These are phyloP conservation scores for Xiphias gladius DNA, from an alignment of 2,113 vertebrate species.

Conservation along the genomic window DNA sequence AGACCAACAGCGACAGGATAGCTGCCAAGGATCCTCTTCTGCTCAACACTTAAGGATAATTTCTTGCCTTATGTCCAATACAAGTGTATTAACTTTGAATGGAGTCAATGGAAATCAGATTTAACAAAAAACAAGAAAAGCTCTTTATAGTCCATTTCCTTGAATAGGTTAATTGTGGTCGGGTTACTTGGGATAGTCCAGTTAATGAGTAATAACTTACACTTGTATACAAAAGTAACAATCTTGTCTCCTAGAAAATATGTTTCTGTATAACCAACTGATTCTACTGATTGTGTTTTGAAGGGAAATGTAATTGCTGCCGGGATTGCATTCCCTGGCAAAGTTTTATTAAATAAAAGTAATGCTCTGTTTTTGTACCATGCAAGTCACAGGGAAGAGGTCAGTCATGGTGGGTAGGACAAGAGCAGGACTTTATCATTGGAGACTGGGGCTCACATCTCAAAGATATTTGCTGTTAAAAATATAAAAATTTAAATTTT, in stretches of 20 bases:
- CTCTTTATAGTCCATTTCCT: neutral
- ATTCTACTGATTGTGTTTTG: neutral
- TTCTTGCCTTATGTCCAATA: neutral
- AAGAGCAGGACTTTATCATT: too few relatives aligned
- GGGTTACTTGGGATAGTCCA: neutral
- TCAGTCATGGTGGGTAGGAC: too few relatives aligned
- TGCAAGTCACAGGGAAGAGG: neutral
- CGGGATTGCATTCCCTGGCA: neutral
- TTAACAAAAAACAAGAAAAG: neutral
- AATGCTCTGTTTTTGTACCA: neutral
- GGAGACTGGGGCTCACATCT: neutral
- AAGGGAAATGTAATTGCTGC: neutral
- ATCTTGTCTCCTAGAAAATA: neutral
- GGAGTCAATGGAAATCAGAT: constrained; percentile 19
- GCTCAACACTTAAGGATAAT: neutral
- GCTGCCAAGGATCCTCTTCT: constrained; percentile 28
- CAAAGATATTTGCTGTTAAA: neutral
- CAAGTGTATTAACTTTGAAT: neutral
- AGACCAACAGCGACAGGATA: constrained; percentile 26
- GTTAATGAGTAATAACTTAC: neutral
- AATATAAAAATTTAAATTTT: too few relatives aligned
- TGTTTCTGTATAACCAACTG: neutral
- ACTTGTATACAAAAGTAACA: neutral
- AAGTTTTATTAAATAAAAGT: neutral
- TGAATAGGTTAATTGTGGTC: neutral